Evolutionary conservation across 2,797 vertebrate genomes (phyloP), one percentile per base, ranked within the genome.

Genomic region (Enteromius fasciolatus): DNA sequence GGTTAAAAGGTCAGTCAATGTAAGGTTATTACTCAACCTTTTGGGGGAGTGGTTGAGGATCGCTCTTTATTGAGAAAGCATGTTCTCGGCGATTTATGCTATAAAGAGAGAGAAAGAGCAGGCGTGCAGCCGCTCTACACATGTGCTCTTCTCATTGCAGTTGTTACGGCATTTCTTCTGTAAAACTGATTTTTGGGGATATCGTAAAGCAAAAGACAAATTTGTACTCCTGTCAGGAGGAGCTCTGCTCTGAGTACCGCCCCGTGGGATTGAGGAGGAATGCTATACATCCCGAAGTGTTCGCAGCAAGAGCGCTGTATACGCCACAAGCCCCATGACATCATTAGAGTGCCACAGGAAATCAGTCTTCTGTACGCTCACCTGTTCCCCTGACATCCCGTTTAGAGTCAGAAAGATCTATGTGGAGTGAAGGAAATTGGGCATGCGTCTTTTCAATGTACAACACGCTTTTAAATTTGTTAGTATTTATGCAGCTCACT

Each of bases 141-240:
- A 87, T 87, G 85, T 89, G 87, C 80, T 83, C 64, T 14, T 78
- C 73, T 81, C 79, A 15, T 69, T 70, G 82, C 48, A 66, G 78
- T 82, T 86, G 91, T 91, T 89, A 91, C 91, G 88, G 89, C 91
- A 91, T 92, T 94, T 89, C 92, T 46, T 46, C 14, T 3, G 10
- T 88, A 90, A 57, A 52, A 92, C 89, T 92, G 93, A 93, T 93
- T 92, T 75, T 93, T 91, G 88, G 44, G 89, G 91, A 91, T 91
- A 93, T 92, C 90, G 87, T 94, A 93, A 93, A 93, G 90, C 93
- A 93, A 93, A 94, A 93, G 92, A 93, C 93, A 92, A 92, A 94
- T 94, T 93, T 94, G 92, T 94, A 91, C 88, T 87, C 89, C 89
- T 94, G 93, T 94, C 92, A 93, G 89, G 88, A 72, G 88, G 72